Base-by-base conservation (phyloP, 2,797 vertebrate genomes). In the Poecilia velifera region DNA sequence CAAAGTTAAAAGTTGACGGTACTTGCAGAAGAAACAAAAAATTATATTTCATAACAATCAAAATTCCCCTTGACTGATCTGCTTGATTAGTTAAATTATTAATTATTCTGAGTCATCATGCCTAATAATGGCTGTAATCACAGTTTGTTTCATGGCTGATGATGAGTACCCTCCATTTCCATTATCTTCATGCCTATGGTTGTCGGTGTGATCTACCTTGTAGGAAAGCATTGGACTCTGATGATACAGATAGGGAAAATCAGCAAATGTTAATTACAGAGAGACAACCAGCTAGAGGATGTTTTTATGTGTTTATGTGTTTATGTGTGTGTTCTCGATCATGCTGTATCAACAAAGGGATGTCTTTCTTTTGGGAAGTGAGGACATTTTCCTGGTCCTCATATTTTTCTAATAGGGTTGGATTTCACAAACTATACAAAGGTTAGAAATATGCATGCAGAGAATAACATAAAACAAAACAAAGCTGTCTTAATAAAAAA, bases 101-200 rank as follows among this genome's bases (percentile, higher is more conserved):
- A 91, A 92, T 93, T 92, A 93, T 84, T 66, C 72, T 43, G 55
- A 87, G 78, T 92, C 84, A 92, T 90, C 85, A 82, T 87, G 88
- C 92, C 82, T 88, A 91, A 91, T 91, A 87, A 88, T 86, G 87
- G 84, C 80, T 91, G 84, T 86, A 93, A 95, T 94, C 90, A 94
- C 59, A 90, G 70, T 76, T 46, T 78, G 85, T 89, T 92, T 87
- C 86, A 89, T 90, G 91, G 87, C 73, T 88, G 85, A 70, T 93
- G 90, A 90, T 86, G 91, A 93, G 84, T 22, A 84, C 85, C 79
- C 85, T 92, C 84, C 82, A 79, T 84, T 91, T 90, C 76, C 88
- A 92, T 93, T 89, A 89, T 87, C 84, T 88, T 86, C 77, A 72
- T 81, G 82, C 79, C 25, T 80, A 92, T 68, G 92, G 88, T 87